Conservation (phyloP, 2,113 vertebrate species). For the Psettodes erumei region DNA sequence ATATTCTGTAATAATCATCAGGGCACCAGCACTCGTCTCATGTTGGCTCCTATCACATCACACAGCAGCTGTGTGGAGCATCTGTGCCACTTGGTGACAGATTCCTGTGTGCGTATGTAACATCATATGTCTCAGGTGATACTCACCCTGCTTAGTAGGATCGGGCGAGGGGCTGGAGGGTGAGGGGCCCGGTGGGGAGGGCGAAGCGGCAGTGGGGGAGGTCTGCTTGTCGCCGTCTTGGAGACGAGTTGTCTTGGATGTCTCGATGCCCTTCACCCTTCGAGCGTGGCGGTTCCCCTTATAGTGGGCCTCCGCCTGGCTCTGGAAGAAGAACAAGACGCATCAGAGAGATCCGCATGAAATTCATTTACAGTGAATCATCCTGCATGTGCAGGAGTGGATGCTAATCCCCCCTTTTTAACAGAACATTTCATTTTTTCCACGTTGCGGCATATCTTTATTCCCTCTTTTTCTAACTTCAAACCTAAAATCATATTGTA, state of each 20-base stretch:
- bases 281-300: conserved; percentile 91
- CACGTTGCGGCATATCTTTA: background rate
- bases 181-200: conserved; percentile 63
- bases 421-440: background rate
- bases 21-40: background rate
- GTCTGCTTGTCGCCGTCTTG: conserved; percentile 81
- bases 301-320: conserved; percentile 92
- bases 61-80: conserved; percentile 25
- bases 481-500: too few species aligned
- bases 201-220: conserved; percentile 59
- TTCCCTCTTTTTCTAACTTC: background rate
- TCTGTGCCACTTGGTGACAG: conserved; percentile 18
- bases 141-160: conserved; percentile 73
- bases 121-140: conserved; percentile 12
- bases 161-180: conserved; percentile 67
- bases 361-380: background rate
- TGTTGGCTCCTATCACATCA: conserved; percentile 1
- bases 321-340: conserved; percentile 73
- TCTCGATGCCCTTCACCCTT: conserved; percentile 90
- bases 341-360: background rate
- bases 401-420: background rate
- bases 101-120: conserved; percentile 10
- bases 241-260: conserved; percentile 83
- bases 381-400: background rate
- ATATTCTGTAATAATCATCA: background rate